Conservation (phyloP, 2,113 vertebrate species). For the Alectura lathami region DNA sequence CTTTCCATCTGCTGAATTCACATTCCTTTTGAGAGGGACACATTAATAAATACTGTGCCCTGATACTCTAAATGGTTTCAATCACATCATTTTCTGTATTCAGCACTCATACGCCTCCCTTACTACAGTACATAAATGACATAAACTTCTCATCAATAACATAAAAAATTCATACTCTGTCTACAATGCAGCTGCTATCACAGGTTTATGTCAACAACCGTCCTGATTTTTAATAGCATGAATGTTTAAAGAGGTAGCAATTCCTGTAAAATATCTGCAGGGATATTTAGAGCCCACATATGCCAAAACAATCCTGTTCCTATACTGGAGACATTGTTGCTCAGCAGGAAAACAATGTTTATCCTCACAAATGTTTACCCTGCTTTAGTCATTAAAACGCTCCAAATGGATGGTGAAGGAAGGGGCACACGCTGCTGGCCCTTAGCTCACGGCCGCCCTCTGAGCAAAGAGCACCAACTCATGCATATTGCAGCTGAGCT, state of each 20-base stretch:
- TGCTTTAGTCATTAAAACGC: constrained; percentile 12
- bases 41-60: not conserved
- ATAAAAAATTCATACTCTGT: constrained; percentile 74
- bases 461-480: not conserved
- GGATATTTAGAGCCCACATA: constrained; percentile 54
- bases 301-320: constrained; percentile 48
- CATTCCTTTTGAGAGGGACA: not conserved
- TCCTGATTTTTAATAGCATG: constrained; percentile 74
- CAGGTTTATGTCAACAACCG: constrained; percentile 70
- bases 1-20: not conserved
- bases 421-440: not conserved
- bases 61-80: constrained; percentile 23
- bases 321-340: constrained; percentile 60
- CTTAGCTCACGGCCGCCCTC: not conserved
- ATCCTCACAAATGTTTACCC: constrained; percentile 38
- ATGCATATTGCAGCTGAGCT: not conserved
- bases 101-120: constrained; percentile 31
- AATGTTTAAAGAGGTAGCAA: constrained; percentile 72
- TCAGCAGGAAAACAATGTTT: constrained; percentile 68
- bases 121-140: constrained; percentile 66
- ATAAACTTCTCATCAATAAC: constrained; percentile 71
- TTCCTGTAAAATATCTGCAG: constrained; percentile 67
- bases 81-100: constrained; percentile 26
- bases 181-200: constrained; percentile 67
- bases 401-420: constrained; percentile 16